Percentiles rank a stretch among this genome's conserved stretches.
Evolutionary conservation across 2,888 invertebrate genomes (phyloP).

Genomic region (Subacronicta megacephala): DNA sequence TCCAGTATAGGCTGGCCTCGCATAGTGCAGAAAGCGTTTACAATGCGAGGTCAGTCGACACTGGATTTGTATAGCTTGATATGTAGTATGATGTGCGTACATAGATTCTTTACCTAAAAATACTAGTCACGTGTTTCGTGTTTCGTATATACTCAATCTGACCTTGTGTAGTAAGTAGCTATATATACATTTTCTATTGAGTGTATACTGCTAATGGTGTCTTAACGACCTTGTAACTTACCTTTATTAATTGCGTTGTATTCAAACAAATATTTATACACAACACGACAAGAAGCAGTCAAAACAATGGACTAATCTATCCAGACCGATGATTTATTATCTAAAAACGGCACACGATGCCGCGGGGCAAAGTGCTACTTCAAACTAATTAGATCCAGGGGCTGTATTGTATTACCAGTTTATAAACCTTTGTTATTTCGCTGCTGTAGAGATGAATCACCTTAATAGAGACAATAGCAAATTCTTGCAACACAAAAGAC

Average conservation of each 20-base stretch:
- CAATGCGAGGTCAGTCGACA: no score
- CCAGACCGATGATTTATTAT: conserved; percentile 13
- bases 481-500: conserved; percentile 56
- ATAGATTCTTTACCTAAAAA: no score
- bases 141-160: no score
- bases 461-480: conserved; percentile 57
- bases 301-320: conserved; percentile 2
- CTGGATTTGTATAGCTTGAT: no score
- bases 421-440: conserved; percentile 51
- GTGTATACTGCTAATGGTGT: no score
- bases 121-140: no score
- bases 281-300: background rate
- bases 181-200: no score
- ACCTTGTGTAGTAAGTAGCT: no score
- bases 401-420: conserved; percentile 56
- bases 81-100: no score
- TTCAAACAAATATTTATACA: background rate
- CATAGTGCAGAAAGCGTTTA: no score
- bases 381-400: conserved; percentile 47
- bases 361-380: conserved; percentile 30
- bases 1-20: no score
- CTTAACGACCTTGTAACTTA: background rate
- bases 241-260: background rate
- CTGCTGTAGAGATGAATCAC: conserved; percentile 36
- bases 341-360: conserved; percentile 27